phyloP scores from a whole-genome alignment of 2,888 invertebrate species.

The Oscheius myriophilus region DNA sequence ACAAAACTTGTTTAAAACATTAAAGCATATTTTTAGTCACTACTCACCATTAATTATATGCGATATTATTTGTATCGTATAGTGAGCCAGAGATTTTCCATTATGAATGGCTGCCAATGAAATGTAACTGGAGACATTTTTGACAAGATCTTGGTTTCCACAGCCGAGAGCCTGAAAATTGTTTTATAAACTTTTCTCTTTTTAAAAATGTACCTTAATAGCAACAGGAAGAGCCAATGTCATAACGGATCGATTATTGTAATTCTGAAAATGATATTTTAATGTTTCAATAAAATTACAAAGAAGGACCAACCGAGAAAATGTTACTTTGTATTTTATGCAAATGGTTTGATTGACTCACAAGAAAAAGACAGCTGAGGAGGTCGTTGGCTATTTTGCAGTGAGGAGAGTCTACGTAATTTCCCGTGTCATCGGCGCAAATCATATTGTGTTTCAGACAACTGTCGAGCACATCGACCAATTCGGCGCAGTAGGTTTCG shows the following conservation, averaged over 20 bases:
- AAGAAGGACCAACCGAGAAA: conserved; percentile 11
- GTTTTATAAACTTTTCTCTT: neutral
- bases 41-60: conserved; percentile 83
- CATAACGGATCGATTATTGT: conserved; percentile 81
- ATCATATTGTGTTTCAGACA: conserved; percentile 81
- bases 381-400: conserved; percentile 95
- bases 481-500: conserved; percentile 84
- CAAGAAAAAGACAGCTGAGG: conserved; percentile 91
- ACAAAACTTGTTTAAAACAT: too few relatives aligned
- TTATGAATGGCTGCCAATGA: conserved; percentile 91
- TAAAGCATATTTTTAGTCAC: neutral
- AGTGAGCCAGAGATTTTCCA: conserved; percentile 84
- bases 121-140: conserved; percentile 89
- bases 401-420: conserved; percentile 90
- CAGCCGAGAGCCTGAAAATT: conserved; percentile 78
- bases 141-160: conserved; percentile 86
- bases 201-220: conserved; percentile 73
- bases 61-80: conserved; percentile 88
- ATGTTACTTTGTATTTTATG: too few relatives aligned
- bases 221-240: conserved; percentile 86
- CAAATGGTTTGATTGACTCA: conserved; percentile 74
- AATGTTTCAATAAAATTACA: conserved; percentile 33
- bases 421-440: conserved; percentile 73
- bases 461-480: conserved; percentile 86
- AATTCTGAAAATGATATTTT: conserved; percentile 78